These are phyloP conservation scores for Platalea minor DNA, from an alignment of 2,797 vertebrate species.

Conservation along the genomic window DNA sequence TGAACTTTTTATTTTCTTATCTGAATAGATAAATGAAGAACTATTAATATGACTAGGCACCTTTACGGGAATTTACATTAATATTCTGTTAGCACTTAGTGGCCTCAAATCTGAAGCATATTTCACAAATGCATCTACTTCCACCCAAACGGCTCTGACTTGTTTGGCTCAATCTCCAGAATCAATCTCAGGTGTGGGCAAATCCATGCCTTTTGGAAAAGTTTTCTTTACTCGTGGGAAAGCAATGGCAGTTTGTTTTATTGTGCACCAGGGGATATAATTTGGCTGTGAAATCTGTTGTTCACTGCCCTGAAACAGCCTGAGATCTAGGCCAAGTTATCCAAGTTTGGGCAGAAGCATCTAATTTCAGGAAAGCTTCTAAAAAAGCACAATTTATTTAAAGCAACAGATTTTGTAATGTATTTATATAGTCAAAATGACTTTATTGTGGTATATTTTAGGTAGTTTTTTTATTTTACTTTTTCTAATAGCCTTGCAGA, in stretches of 20 bases:
- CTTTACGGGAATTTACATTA: not conserved
- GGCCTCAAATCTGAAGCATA: not conserved
- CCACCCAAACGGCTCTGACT: not conserved
- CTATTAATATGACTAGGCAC: not conserved
- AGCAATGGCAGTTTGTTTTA: not conserved
- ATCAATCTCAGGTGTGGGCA: not conserved
- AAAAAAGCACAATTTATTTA: slow-evolving; percentile 11
- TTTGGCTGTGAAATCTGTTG: not conserved
- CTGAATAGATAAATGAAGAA: not conserved
- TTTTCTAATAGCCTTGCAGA: not conserved
- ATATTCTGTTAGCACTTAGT: not conserved
- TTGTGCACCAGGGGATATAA: not conserved
- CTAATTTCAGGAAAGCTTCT: slow-evolving; percentile 7
- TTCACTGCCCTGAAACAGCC: not conserved
- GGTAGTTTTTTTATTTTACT: not conserved
- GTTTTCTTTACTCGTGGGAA: not conserved
- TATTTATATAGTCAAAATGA: not conserved
- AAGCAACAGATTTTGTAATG: not conserved
- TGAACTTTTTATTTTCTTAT: not conserved
- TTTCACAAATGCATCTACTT: not conserved
- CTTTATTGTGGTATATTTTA: not conserved
- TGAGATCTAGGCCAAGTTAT: not conserved
- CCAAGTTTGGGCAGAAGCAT: not conserved
- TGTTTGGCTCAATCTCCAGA: not conserved
- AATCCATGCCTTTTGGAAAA: not conserved